Base-by-base conservation (phyloP, 2,888 invertebrate genomes). In the Campopleginae sp. region DNA sequence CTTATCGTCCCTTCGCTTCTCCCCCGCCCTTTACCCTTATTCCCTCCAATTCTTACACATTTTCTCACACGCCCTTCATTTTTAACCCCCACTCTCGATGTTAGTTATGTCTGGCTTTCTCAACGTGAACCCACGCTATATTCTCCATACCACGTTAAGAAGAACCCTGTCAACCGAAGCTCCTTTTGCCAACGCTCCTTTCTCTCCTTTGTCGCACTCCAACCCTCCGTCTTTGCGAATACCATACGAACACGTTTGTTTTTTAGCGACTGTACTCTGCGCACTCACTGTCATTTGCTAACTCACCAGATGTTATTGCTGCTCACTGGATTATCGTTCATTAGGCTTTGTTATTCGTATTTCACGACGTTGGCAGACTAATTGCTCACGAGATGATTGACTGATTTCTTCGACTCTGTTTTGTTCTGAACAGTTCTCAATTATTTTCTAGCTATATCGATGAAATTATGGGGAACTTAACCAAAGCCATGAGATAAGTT, bases 91-190 rank as follows among this genome's bases (percentile, higher is more conserved):
- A 38, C 68, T 19, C 77, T 63, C 31, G 27, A 51, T 80, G 65
- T 72, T 54, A 65, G 75, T 46, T 84, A 75, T 75, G 63, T 58
- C 70, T 80, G 74, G 70, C n/a, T 74, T 85, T 80, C 75, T 75
- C 82, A 33, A n/a, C 58, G 42, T 63, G 68, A 38, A 38, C 10
- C 8, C 38, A 10, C 38, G 38, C 10, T 0, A 38, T 5, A 83
- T 78, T 48, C 71, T 46, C 44, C 48, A 78, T 44, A 82, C 33
- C 54, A 81, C 61, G 51, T 63, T 12, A 27, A 65, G 42, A 68
- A 70, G 70, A 70, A 75, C 61, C 81, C 78, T 68, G 48, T 76
- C 65, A 38, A 46, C 8, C 10, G 68, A 44, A 5, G 44, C 17
- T 33, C 27, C 58, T 68, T 72, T 63, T 51, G 19, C 72, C 51